phyloP scores from a whole-genome alignment of 1,140 invertebrate genomes.

The Ctenoplectra terminalis region DNA sequence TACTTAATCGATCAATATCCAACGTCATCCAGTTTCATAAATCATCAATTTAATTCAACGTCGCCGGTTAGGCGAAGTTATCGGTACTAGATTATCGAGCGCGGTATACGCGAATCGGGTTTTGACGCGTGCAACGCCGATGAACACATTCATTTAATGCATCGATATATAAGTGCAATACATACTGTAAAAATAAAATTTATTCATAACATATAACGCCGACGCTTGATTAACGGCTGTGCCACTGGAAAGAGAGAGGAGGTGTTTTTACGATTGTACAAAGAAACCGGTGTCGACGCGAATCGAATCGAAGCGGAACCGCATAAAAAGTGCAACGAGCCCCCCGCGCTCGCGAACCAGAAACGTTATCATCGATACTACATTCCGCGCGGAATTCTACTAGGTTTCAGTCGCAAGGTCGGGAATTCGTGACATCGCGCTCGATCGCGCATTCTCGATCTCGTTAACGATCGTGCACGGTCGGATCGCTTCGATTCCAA shows the following conservation, averaged over 20 bases:
- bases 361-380: slow-evolving; percentile 17
- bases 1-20: slow-evolving; percentile 18
- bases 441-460: neutral
- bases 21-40: slow-evolving; percentile 22
- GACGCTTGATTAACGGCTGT: neutral
- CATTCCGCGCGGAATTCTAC: slow-evolving; percentile 45
- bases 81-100: too few relatives aligned
- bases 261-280: slow-evolving; percentile 5
- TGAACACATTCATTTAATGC: too few relatives aligned
- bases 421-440: slow-evolving; percentile 37
- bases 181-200: neutral
- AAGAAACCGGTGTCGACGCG: neutral
- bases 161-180: too few relatives aligned
- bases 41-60: slow-evolving; percentile 25
- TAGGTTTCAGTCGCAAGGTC: slow-evolving; percentile 23
- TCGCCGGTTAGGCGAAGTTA: neutral
- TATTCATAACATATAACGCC: neutral
- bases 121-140: too few relatives aligned
- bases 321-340: slow-evolving; percentile 9
- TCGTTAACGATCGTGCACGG: too few relatives aligned
- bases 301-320: slow-evolving; percentile 37
- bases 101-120: too few relatives aligned
- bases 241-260: neutral
- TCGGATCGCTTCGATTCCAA: too few relatives aligned
- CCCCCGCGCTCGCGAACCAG: neutral